Conservation (phyloP, 2,888 invertebrate genomes). For the Prionchulus punctatus region DNA sequence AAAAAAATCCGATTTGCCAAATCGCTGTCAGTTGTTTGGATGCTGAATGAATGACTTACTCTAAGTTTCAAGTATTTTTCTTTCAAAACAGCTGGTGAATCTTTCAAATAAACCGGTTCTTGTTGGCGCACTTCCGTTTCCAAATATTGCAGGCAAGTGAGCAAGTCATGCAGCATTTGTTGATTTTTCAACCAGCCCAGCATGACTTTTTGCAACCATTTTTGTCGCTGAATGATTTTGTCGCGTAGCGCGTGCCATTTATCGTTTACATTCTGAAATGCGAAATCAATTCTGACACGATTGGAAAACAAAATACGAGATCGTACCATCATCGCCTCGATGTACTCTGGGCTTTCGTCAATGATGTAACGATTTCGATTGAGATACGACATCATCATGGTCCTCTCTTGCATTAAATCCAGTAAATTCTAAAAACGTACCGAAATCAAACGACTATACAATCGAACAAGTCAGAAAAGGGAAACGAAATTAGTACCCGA, state of each 20-base stretch:
- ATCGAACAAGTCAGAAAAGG: too few species aligned
- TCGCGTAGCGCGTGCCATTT: not conserved
- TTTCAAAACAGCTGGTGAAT: not conserved
- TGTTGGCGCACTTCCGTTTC: not conserved
- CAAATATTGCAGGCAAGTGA: constrained; percentile 1
- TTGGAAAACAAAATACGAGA: too few species aligned
- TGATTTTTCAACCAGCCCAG: not conserved
- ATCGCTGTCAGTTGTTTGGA: not conserved
- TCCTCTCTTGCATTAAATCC: too few species aligned
- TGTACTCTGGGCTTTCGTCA: too few species aligned
- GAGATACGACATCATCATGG: too few species aligned
- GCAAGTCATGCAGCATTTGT: not conserved
- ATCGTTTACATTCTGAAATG: not conserved
- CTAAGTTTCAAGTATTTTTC: not conserved
- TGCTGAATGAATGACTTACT: not conserved
- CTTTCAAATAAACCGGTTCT: not conserved
- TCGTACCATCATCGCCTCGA: too few species aligned
- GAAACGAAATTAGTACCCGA: too few species aligned
- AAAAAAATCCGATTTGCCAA: not conserved
- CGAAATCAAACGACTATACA: too few species aligned
- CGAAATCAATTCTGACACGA: too few species aligned
- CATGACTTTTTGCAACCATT: not conserved
- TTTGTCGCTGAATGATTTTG: not conserved
- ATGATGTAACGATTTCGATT: too few species aligned
- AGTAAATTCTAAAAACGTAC: too few species aligned